These are phyloP conservation scores for Chrosomus eos DNA, from an alignment of 2,797 vertebrate genomes.

Conservation along the genomic window DNA sequence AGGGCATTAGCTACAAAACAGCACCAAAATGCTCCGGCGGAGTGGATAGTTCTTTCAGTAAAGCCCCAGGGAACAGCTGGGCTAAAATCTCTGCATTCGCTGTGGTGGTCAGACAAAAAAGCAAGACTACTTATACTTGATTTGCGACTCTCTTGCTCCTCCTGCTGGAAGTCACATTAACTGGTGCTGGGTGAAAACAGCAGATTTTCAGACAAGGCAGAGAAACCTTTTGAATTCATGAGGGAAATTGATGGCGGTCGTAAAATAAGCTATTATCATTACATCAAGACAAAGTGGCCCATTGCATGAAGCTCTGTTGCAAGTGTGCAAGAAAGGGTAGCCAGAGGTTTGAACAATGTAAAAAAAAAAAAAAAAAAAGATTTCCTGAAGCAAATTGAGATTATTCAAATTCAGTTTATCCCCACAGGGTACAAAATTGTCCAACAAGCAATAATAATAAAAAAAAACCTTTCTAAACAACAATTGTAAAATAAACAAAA, in stretches of 20 bases:
- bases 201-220: constrained; percentile 16
- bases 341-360: constrained; percentile 49
- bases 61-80: constrained; percentile 39
- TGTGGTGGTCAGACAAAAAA: constrained; percentile 15
- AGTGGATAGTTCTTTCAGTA: constrained; percentile 52
- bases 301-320: constrained; percentile 47
- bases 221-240: constrained; percentile 34
- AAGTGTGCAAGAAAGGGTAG: constrained; percentile 64
- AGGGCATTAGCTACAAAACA: constrained; percentile 56
- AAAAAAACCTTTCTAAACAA: not conserved
- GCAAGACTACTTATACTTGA: constrained; percentile 33
- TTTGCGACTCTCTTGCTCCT: constrained; percentile 75
- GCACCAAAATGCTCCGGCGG: constrained; percentile 49
- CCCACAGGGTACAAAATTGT: not conserved
- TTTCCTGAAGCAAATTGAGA: not conserved
- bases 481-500: not conserved
- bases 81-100: constrained; percentile 35
- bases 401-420: not conserved
- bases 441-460: too few species aligned
- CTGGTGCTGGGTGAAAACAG: not conserved
- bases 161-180: constrained; percentile 67
- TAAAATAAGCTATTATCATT: constrained; percentile 58
- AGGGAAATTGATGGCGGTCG: constrained; percentile 38
- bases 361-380: not conserved
- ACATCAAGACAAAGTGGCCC: constrained; percentile 52